Base-by-base conservation (phyloP, 2,888 invertebrate genomes). In the Gryllus longicercus region DNA sequence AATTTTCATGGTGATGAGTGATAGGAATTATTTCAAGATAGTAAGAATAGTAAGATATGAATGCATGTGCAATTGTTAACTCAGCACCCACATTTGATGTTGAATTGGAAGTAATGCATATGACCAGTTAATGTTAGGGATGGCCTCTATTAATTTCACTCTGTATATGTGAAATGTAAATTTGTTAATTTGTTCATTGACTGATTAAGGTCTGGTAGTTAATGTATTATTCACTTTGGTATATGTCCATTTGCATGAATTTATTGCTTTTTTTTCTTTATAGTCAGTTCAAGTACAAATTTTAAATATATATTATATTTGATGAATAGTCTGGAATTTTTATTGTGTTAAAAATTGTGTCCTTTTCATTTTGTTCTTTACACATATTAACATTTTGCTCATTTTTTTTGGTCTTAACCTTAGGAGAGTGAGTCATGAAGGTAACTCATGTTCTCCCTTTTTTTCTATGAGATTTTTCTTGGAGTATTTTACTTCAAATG, bases 211-310 rank as follows among this genome's bases (percentile, higher is more conserved):
- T 79, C 79, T 78, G 78, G 79, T 80, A 78, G 80, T 79, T 78
- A 78, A 78, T 76, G 51, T 78, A 80, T 79, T 78, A 74, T 79
- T 80, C 75, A 80, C 77, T 38, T 38, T n/a, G 23, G 25, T 23
- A 21, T 16, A 25, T 76, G 23, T 79, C 79, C 79, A 63, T 74
- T 78, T 77, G 79, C 78, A 79, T 78, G 23, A 51, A 74, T 79
- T 77, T 81, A 77, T 63, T 77, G 79, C 49, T 38, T 16, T 79
- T 74, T 51, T 88, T 89, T 91, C 91, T 90, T 90, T 91, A 92
- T 93, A 93, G 93, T 93, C 93, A 92, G 92, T 92, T 92, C 91
- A 92, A 93, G 93, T 93, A 93, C 93, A 93, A 93, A 93, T 92
- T 92, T 92, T 92, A 91, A 88, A 90, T 90, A 74, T 74, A 50